Percentiles rank a stretch among this genome's conserved stretches.
Conservation (phyloP, 2,888 invertebrate genomes). For the Calliopum simillimum region DNA sequence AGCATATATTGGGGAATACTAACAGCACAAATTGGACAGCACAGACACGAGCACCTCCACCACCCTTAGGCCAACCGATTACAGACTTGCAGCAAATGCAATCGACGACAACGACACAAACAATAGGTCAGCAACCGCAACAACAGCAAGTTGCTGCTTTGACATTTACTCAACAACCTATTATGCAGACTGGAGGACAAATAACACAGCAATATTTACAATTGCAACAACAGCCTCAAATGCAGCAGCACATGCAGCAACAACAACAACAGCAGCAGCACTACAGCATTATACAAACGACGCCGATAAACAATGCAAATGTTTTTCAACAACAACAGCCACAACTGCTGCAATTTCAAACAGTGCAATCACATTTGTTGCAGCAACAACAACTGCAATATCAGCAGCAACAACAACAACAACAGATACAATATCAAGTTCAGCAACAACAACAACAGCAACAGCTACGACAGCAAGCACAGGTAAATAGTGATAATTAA, state of each 20-base stretch:
- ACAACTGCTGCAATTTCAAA: conserved; percentile 21
- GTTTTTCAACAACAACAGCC: conserved; percentile 1
- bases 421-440: background rate
- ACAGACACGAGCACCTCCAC: conserved; percentile 1
- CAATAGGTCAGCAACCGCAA: conserved; percentile 23
- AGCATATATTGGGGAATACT: background rate
- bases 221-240: conserved; percentile 17
- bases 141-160: conserved; percentile 16
- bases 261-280: conserved; percentile 21
- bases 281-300: conserved; percentile 27
- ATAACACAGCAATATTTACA: conserved; percentile 25
- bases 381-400: conserved; percentile 16
- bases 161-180: conserved; percentile 23
- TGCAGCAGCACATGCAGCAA: conserved; percentile 3
- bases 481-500: background rate
- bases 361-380: conserved; percentile 3
- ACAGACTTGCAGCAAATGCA: conserved; percentile 15
- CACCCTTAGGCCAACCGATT: background rate
- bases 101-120: background rate
- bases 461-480: conserved; percentile 9
- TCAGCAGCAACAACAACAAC: conserved; percentile 5
- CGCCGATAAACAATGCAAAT: conserved; percentile 30
- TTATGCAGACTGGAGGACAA: conserved; percentile 5
- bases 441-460: conserved; percentile 23
- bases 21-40: conserved; percentile 25